Evolutionary conservation across 1,140 invertebrate species (phyloP), one percentile per base, ranked within the genome.

Genomic region (Armadillidium nasatum): DNA sequence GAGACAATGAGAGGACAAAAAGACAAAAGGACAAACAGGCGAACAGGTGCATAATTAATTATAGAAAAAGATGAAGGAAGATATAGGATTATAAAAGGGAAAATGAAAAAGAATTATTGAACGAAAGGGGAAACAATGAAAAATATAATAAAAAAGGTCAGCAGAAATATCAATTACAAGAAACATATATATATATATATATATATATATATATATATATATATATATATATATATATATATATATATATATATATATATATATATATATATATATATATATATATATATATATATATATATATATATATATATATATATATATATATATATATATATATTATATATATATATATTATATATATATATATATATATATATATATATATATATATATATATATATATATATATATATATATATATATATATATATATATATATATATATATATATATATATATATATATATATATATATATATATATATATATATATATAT

Each of bases 391-490:
- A 76, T 50, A 70, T 69, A 75, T 69, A 67, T 69, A 75, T 69
- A 67, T 69, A 75, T 69, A 68, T 69, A 75, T 69, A 67, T 69
- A 75, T 69, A 75, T 69, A 23, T 69, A 75, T 69, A 23, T 69
- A 75, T 69, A 7, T 44, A 60, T 54, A n/a, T 68, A 19, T 60
- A 60, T 60, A 60, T 60, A 2, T 60, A 4, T 60, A 60, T 60
- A 60, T 60, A 4, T 60, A 4, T 60, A 4, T 60, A 4, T 60
- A 60, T 60, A 4, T 60, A 60, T 60, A 60, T 60, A 3, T 19
- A 1, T 60, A 1, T 60, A 15, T 15, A 60, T 60, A 60, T 33
- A 15, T 60, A 60, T 60, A 13, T 60, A 60, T 60, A 60, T 50
- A 13, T 60, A 60, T 60, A 13, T 46, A 76, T 50, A 70, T 50